Evolutionary conservation across 2,888 invertebrate species (phyloP), one percentile per base, ranked within the genome.

Genomic region (Galerucella nymphaeae): DNA sequence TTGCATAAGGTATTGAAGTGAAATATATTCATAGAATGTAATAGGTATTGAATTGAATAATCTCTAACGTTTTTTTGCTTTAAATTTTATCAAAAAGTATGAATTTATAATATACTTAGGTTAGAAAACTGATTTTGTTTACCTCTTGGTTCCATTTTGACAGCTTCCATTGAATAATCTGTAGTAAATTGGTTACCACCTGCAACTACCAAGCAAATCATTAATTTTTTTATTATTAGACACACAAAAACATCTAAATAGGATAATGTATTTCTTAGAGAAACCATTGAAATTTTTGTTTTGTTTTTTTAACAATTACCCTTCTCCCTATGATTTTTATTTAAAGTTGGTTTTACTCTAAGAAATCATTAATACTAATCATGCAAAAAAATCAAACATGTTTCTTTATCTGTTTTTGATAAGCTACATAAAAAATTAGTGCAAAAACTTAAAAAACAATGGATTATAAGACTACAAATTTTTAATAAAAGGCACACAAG

Each of bases 111-210:
- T 68, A 50, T 59, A 11, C 3, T 42, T 42, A 45, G 16, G 61
- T 70, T 59, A 23, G 16, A 14, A 16, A 57, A 30, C 38, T n/a
- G 41, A 48, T 42, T 72, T 45, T 38, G 75, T 66, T 79, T 82
- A 86, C 86, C 86, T 82, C 84, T 81, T n/a, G 87, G 86, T 80
- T 87, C 87, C 14, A 80, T 80, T 81, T 87, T 87, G 10, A 87
- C 82, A n/a, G 79, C 72, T 42, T 83, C 82, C 76, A 82, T 78
- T 8, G 53, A 11, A 30, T 63, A 71, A 71, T 59, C 5, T 13
- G 42, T 20, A 11, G 18, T 18, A 64, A 71, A 65, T 58, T 64
- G 63, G 42, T n/a, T 66, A 14, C 50, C 68, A 53, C 16, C 53
- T 70, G 67, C 64, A 74, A 70, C 67, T 71, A 16, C 23, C 18